Evolutionary conservation across 2,113 vertebrate genomes (phyloP), one percentile per base, ranked within the genome.

Genomic region (Nansenia antarctica): DNA sequence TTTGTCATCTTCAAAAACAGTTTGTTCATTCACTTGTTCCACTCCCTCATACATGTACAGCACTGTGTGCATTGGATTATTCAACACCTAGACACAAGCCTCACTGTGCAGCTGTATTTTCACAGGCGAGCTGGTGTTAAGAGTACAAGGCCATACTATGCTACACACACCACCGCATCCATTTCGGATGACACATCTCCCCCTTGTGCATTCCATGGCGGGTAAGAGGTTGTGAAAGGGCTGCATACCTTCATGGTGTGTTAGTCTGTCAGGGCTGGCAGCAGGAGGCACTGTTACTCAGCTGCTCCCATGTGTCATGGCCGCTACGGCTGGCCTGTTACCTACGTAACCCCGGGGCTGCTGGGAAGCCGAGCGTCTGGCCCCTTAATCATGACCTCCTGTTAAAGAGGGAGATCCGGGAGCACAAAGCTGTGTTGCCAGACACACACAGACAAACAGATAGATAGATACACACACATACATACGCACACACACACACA

Each of bases 291-390:
- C 69, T 70, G 82, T 91, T 91, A 89, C 86, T 90, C 87, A 90
- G 81, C 58, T 61, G 65, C 76, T 88, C 84, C 80, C 74, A 67
- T 82, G 85, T 87, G 82, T 82, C 82, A 81, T 76, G 76, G 65
- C 34, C 47, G n/a, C n/a, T 62, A 52, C 12, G 9, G 24, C 32
- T 49, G 27, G n/a, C 54, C 78, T 45, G 20, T 58, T 49, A 65
- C 79, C 65, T 73, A 68, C 65, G 69, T 24, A 79, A 69, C 57
- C 26, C 67, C 52, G 31, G 34, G 66, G 67, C 78, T 92, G 90
- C 90, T 90, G 88, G 89, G 89, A 93, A 92, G 81, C 69, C n/a
- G n/a, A n/a, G n/a, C 8, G 47, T 73, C 72, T 80, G 74, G 71
- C 15, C 47, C 73, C 22, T 57, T 82, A 73, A 76, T 89, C 82